Conservation (phyloP, 2,113 vertebrate genomes). For the Azemiops feae region DNA sequence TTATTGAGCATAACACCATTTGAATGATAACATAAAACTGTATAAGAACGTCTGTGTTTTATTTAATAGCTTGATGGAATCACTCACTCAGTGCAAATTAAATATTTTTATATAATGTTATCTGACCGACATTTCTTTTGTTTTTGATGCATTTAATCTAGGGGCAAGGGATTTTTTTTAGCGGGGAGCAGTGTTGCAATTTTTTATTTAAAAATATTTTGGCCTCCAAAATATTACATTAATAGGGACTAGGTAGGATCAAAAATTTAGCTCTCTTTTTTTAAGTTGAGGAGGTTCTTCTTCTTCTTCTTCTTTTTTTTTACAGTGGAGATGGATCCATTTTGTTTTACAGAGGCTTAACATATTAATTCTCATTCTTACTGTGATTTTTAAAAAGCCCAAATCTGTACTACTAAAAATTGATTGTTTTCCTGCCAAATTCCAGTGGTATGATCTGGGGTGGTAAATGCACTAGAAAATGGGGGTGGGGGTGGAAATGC, state of each 20-base stretch:
- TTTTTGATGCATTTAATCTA: background rate
- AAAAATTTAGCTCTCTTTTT: background rate
- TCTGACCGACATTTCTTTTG: constrained; percentile 19
- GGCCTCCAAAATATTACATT: background rate
- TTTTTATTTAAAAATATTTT: background rate
- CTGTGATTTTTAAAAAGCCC: background rate
- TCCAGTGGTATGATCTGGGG: background rate
- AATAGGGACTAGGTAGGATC: background rate
- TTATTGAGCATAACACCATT: constrained; percentile 4
- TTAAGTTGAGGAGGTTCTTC: background rate
- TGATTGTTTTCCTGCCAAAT: background rate
- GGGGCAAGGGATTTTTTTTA: background rate
- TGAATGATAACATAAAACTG: constrained; percentile 13
- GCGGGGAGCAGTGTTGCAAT: background rate
- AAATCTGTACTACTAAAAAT: background rate
- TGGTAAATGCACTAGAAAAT: background rate
- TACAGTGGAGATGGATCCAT: background rate
- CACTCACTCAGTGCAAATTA: background rate
- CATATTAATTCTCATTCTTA: background rate
- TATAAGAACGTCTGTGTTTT: constrained; percentile 17
- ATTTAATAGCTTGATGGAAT: constrained; percentile 27
- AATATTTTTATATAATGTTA: constrained; percentile 32
- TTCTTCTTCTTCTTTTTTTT: background rate
- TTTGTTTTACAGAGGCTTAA: background rate
- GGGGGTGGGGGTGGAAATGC: background rate